phyloP scores from a whole-genome alignment of 2,888 invertebrate genomes.

The Drosophila vallismaia region DNA sequence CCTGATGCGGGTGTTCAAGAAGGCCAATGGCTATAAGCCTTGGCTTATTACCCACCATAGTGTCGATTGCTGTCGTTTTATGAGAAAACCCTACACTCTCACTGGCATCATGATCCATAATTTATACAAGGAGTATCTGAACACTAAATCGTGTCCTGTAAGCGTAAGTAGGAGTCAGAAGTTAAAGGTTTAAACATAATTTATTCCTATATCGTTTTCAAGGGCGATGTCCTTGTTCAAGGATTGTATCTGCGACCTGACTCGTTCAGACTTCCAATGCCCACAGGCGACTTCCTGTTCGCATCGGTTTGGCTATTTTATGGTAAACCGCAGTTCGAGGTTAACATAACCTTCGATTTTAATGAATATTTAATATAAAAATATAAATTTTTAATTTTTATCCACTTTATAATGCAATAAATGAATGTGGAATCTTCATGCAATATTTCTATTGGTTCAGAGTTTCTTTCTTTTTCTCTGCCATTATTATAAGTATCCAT shows the following conservation, averaged over 20 bases:
- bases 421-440: too few relatives aligned
- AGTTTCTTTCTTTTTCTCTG: too few relatives aligned
- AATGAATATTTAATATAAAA: neutral
- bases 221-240: slow-evolving; percentile 37
- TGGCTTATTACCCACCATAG: slow-evolving; percentile 28
- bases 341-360: slow-evolving; percentile 30
- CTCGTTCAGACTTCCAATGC: slow-evolving; percentile 14
- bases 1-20: slow-evolving; percentile 19
- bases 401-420: too few relatives aligned
- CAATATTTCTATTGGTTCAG: too few relatives aligned
- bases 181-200: neutral
- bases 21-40: slow-evolving; percentile 52
- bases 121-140: slow-evolving; percentile 25
- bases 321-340: slow-evolving; percentile 22
- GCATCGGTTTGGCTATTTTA: slow-evolving; percentile 30
- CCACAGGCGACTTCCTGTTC: slow-evolving; percentile 42
- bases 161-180: neutral
- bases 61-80: slow-evolving; percentile 39
- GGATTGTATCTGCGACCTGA: slow-evolving; percentile 11
- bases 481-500: too few relatives aligned
- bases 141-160: slow-evolving; percentile 45
- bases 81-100: slow-evolving; percentile 25
- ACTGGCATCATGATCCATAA: slow-evolving; percentile 25
- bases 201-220: neutral
- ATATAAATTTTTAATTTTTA: too few relatives aligned